phyloP scores from a whole-genome alignment of 2,888 invertebrate genomes.

The Venusia cambrica region DNA sequence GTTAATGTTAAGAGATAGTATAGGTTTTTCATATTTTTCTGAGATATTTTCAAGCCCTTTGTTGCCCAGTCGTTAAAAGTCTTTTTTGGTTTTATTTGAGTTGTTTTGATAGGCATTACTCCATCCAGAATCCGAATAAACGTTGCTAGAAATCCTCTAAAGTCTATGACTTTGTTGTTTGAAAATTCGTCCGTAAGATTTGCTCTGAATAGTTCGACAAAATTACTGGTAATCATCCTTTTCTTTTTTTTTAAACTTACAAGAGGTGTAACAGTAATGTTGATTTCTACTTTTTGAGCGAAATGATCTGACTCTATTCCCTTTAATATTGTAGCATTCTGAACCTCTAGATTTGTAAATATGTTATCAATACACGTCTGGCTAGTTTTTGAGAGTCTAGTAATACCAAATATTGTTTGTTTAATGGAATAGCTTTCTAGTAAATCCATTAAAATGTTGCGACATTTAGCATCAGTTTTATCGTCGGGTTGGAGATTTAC shows the following conservation, averaged over 20 bases:
- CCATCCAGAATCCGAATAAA: not conserved
- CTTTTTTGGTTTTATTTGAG: not conserved
- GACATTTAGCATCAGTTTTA: not conserved
- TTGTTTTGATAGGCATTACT: not conserved
- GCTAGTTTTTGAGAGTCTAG: not conserved
- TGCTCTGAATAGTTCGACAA: not conserved
- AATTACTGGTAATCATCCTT: not conserved
- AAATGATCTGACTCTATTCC: conserved; percentile 3
- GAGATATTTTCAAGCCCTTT: not conserved
- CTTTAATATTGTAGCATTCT: not conserved
- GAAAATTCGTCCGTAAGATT: not conserved
- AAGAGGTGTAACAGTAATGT: too few relatives aligned
- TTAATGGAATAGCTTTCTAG: not conserved
- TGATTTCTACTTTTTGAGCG: not conserved
- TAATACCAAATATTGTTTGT: not conserved
- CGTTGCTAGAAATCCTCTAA: not conserved
- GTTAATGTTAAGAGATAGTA: conserved; percentile 1
- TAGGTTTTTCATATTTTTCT: not conserved
- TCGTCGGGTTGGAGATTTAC: too few relatives aligned
- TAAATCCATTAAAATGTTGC: not conserved
- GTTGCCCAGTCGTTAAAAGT: conserved; percentile 3
- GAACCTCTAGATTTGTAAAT: not conserved
- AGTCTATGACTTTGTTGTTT: too few relatives aligned
- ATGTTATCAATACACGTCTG: conserved; percentile 3
- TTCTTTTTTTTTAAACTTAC: conserved; percentile 1